These are phyloP conservation scores for Dasypus novemcinctus DNA, from an alignment of 2,113 vertebrate species.

Conservation along the genomic window DNA sequence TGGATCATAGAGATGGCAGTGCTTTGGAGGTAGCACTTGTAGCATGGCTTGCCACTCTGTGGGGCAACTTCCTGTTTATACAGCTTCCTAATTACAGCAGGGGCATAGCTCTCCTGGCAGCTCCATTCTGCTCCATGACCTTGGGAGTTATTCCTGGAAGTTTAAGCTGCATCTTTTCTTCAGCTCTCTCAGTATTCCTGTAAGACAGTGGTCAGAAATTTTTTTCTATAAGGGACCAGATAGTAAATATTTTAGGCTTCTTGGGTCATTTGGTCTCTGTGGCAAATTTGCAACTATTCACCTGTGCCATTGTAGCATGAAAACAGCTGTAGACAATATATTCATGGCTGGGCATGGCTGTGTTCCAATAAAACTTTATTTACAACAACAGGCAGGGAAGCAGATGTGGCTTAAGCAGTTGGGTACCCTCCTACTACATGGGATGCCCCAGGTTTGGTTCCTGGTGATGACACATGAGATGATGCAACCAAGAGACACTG, in stretches of 20 bases:
- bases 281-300: background rate
- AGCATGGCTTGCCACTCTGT: background rate
- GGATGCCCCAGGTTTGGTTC: no score
- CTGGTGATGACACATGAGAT: no score
- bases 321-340: background rate
- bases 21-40: background rate
- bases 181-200: background rate
- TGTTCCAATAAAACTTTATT: no score
- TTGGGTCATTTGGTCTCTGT: background rate
- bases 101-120: background rate
- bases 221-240: background rate
- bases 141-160: background rate
- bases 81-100: background rate
- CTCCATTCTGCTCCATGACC: background rate
- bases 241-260: background rate
- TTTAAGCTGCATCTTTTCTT: background rate
- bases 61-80: background rate
- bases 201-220: background rate
- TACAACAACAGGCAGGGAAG: no score
- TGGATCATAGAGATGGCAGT: background rate
- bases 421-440: no score
- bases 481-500: no score
- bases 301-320: background rate
- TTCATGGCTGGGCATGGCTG: background rate
- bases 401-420: no score